Percentiles rank a stretch among this genome's conserved stretches.
Conservation (phyloP, 2,797 vertebrate genomes). For the Xenopus petersii region DNA sequence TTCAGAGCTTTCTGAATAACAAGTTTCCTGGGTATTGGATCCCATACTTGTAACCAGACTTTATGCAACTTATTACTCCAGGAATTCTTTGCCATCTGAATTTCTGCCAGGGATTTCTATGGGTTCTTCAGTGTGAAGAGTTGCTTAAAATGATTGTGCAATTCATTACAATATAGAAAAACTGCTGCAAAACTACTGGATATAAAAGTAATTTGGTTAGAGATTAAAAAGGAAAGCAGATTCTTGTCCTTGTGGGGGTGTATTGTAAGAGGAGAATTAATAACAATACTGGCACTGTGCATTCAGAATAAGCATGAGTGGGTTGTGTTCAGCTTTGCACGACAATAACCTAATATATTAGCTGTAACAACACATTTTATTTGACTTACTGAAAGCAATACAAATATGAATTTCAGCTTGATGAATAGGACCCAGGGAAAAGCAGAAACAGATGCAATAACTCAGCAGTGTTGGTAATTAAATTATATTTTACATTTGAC, state of each 20-base stretch:
- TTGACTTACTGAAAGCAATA: background rate
- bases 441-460: background rate
- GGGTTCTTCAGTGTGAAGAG: too few species aligned
- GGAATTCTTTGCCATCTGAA: too few species aligned
- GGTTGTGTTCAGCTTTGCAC: conserved; percentile 9
- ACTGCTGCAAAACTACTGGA: too few species aligned
- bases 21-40: too few species aligned
- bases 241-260: conserved; percentile 1
- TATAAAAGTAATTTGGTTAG: background rate
- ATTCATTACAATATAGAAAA: too few species aligned
- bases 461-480: background rate
- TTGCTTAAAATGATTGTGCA: too few species aligned
- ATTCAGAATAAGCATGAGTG: background rate
- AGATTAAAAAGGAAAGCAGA: background rate
- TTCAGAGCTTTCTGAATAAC: too few species aligned
- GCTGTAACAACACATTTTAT: conserved; percentile 17
- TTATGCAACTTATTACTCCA: too few species aligned
- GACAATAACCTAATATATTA: conserved; percentile 19
- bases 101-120: too few species aligned
- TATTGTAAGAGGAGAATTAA: background rate
- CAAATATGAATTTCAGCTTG: background rate
- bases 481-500: background rate
- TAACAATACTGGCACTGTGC: too few species aligned
- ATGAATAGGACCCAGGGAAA: conserved; percentile 2
- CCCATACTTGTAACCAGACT: too few species aligned